phyloP scores from a whole-genome alignment of 2,888 invertebrate genomes.

The Aromia moschata region DNA sequence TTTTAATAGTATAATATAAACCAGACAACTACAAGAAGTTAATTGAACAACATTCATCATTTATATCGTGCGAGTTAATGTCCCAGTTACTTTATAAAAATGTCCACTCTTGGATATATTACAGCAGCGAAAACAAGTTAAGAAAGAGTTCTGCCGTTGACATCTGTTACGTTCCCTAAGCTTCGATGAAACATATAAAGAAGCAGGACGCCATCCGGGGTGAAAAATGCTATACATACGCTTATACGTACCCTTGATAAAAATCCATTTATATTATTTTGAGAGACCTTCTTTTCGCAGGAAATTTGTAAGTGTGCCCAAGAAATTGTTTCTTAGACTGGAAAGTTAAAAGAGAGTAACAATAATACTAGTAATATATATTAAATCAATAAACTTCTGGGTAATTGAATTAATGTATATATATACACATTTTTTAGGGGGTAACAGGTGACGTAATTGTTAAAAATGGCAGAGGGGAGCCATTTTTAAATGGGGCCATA shows the following conservation, averaged over 20 bases:
- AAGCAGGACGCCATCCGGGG: slow-evolving; percentile 22
- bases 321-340: neutral
- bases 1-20: no score
- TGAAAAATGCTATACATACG: slow-evolving; percentile 33
- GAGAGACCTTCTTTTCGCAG: slow-evolving; percentile 11
- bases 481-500: no score
- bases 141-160: slow-evolving; percentile 14
- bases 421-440: no score
- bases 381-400: no score
- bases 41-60: neutral
- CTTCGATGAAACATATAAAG: slow-evolving; percentile 21
- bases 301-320: neutral
- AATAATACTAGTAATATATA: no score
- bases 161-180: slow-evolving; percentile 22
- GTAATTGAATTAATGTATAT: no score
- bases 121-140: slow-evolving; percentile 6
- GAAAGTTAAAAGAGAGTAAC: neutral
- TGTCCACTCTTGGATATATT: neutral
- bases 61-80: neutral
- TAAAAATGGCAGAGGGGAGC: no score
- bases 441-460: no score
- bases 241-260: slow-evolving; percentile 28
- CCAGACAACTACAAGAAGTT: no score
- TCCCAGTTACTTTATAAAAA: slow-evolving; percentile 2
- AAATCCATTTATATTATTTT: slow-evolving; percentile 28